A percentile compares a stretch with the other conserved stretches of the same genome.
These are phyloP conservation scores for Diabrotica virgifera DNA, from an alignment of 1,140 invertebrate genomes.

Conservation along the genomic window DNA sequence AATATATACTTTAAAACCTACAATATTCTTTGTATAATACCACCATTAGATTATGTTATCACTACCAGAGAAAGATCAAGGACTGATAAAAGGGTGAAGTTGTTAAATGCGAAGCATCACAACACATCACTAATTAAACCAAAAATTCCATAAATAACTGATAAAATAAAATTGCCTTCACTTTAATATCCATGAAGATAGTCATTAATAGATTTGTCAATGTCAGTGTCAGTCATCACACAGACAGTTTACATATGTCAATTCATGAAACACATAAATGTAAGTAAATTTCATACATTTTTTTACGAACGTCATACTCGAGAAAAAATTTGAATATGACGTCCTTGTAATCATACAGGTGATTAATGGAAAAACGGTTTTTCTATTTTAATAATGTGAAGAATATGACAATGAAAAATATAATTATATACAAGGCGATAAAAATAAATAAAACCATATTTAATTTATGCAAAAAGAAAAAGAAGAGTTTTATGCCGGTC, in stretches of 20 bases:
- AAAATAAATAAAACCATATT: too few species aligned
- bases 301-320: too few species aligned
- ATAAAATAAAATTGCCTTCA: conserved; percentile 3
- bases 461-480: too few species aligned
- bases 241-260: background rate
- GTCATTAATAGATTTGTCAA: background rate
- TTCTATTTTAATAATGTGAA: too few species aligned
- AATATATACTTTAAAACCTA: conserved; percentile 4
- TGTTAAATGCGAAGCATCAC: conserved; percentile 33
- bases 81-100: conserved; percentile 48
- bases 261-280: too few species aligned
- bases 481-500: too few species aligned
- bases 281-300: too few species aligned
- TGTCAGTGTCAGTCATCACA: background rate
- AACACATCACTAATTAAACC: conserved; percentile 31
- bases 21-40: conserved; percentile 29
- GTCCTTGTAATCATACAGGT: too few species aligned
- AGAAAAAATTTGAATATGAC: too few species aligned
- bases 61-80: conserved; percentile 45
- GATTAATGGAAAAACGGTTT: too few species aligned
- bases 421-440: too few species aligned
- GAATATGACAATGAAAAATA: too few species aligned
- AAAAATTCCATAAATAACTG: conserved; percentile 42
- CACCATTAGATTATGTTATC: conserved; percentile 37
- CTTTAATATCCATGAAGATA: background rate